Conservation (phyloP, 1,140 invertebrate genomes). For the Epicauta chinensis region DNA sequence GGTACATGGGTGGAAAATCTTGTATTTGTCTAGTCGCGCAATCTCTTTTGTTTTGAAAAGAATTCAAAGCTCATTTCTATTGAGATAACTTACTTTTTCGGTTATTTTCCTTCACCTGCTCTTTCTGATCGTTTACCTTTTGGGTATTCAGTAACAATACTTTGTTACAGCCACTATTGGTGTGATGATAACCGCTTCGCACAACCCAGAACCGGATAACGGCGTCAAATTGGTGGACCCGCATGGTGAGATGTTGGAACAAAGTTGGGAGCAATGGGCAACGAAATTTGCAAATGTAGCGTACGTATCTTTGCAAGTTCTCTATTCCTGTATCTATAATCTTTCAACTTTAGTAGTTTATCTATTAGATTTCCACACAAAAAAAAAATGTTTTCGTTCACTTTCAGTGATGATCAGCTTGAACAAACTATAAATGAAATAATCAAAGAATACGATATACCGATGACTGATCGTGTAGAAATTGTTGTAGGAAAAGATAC, state of each 20-base stretch:
- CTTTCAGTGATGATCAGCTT: constrained; percentile 56
- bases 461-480: constrained; percentile 53
- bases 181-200: constrained; percentile 98
- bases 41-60: too few relatives aligned
- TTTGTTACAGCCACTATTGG: constrained; percentile 58
- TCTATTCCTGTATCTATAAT: not conserved
- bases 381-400: not conserved
- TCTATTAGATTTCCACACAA: constrained; percentile 1
- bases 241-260: constrained; percentile 91
- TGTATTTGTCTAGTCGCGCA: too few relatives aligned
- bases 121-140: too few relatives aligned
- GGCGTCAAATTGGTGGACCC: constrained; percentile 96
- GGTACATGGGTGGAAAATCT: too few relatives aligned
- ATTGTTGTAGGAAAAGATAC: constrained; percentile 71
- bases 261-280: constrained; percentile 84
- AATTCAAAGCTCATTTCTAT: too few relatives aligned
- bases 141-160: too few relatives aligned
- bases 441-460: constrained; percentile 56
- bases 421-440: constrained; percentile 52
- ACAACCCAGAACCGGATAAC: constrained; percentile 95
- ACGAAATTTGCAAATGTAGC: constrained; percentile 75
- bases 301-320: constrained; percentile 41
- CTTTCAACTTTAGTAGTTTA: not conserved
- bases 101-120: too few relatives aligned
- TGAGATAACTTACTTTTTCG: too few relatives aligned